A percentile compares a stretch with the other conserved stretches of the same genome.
Evolutionary conservation across 2,797 vertebrate species (phyloP).

Genomic region (Onychomys arenicola): DNA sequence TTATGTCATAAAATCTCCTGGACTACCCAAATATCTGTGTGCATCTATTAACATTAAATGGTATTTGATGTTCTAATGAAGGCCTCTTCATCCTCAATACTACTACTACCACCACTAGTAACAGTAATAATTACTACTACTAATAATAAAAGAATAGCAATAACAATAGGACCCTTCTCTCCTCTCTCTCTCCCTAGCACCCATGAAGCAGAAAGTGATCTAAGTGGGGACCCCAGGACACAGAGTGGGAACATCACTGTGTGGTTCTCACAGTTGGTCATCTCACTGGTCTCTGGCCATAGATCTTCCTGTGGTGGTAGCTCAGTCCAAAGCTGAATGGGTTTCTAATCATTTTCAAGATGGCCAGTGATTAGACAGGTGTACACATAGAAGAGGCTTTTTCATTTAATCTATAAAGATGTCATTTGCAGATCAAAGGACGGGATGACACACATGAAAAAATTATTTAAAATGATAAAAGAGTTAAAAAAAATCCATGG

Average conservation of each 20-base stretch:
- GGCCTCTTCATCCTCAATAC: not conserved
- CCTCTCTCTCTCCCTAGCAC: accelerated
- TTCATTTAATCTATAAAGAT: not conserved
- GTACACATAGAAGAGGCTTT: not conserved
- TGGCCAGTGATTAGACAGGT: not conserved
- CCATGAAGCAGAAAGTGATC: not conserved
- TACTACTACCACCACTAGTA: not conserved
- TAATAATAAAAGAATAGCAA: not conserved
- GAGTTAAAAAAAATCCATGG: not conserved
- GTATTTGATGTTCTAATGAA: not conserved
- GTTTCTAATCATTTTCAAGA: not conserved
- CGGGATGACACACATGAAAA: not conserved
- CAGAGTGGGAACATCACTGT: not conserved
- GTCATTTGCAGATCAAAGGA: slow-evolving; percentile 44
- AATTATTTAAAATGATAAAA: not conserved
- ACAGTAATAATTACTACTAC: not conserved
- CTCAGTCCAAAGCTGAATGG: not conserved
- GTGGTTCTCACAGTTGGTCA: no score
- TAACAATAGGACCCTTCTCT: not conserved
- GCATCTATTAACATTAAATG: not conserved
- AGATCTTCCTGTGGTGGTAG: not conserved
- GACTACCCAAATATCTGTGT: not conserved
- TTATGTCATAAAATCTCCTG: not conserved
- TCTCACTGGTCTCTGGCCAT: no score
- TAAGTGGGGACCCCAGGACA: accelerated